Evolutionary conservation across 2,888 invertebrate species (phyloP).

Genomic region (Cataglyphis livida): DNA sequence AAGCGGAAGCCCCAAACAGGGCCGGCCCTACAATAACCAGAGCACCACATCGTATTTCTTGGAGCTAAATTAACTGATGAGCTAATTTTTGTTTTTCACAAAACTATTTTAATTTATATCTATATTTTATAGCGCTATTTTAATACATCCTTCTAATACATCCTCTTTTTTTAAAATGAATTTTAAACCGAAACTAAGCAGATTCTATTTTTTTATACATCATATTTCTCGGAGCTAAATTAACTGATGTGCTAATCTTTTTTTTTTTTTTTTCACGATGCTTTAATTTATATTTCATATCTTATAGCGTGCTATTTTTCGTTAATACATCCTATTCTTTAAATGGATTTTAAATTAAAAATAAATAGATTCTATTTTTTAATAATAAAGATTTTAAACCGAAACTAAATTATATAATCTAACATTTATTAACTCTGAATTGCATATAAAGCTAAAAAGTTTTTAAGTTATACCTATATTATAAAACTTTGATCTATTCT

Average conservation of each 20-base stretch:
- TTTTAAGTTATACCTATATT: not conserved
- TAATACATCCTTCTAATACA: not conserved
- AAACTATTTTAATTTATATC: not conserved
- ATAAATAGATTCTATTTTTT: no score
- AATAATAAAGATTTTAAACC: not conserved
- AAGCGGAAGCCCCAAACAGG: slow-evolving; percentile 34
- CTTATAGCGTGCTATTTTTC: not conserved
- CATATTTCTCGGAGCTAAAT: not conserved
- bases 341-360: no score
- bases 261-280: not conserved
- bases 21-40: slow-evolving; percentile 9
- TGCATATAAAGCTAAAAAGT: not conserved
- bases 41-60: slow-evolving; percentile 19
- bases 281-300: not conserved
- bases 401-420: not conserved
- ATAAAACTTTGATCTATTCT: not conserved
- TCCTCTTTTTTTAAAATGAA: not conserved
- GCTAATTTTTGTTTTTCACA: slow-evolving; percentile 4
- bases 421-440: not conserved
- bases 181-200: not conserved
- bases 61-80: not conserved
- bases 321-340: no score
- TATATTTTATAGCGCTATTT: slow-evolving; percentile 7
- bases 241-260: not conserved
- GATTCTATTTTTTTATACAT: not conserved